Conservation (phyloP, 2,888 invertebrate species). For the Gymnocheta viridis region DNA sequence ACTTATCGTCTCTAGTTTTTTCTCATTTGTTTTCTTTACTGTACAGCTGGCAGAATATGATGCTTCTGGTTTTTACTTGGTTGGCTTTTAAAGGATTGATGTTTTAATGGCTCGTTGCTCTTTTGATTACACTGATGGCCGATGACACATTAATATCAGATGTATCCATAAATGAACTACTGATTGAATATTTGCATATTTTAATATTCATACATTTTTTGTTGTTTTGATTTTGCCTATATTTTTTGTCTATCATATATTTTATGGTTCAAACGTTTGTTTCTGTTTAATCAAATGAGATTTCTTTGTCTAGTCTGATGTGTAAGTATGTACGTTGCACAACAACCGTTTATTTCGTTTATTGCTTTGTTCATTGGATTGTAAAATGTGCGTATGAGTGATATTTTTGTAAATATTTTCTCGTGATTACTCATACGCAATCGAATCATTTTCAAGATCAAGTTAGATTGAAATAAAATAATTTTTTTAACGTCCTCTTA, state of each 20-base stretch:
- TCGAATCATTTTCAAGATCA: background rate
- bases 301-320: background rate
- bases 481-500: background rate
- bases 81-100: background rate
- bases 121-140: background rate
- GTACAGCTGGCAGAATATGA: background rate
- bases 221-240: background rate
- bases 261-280: background rate
- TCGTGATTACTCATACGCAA: conserved; percentile 10
- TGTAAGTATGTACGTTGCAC: background rate
- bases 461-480: background rate
- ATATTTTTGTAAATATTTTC: background rate
- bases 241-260: no score
- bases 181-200: conserved; percentile 25
- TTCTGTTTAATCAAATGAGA: background rate
- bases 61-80: background rate
- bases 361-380: background rate
- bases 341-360: background rate
- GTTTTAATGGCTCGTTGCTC: conserved; percentile 1
- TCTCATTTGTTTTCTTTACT: background rate
- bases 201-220: conserved; percentile 1
- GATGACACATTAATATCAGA: background rate
- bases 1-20: background rate
- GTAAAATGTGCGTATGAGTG: conserved; percentile 1
- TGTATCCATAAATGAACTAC: background rate